Conservation (phyloP, 2,888 invertebrate genomes). For the Biston stratarius region DNA sequence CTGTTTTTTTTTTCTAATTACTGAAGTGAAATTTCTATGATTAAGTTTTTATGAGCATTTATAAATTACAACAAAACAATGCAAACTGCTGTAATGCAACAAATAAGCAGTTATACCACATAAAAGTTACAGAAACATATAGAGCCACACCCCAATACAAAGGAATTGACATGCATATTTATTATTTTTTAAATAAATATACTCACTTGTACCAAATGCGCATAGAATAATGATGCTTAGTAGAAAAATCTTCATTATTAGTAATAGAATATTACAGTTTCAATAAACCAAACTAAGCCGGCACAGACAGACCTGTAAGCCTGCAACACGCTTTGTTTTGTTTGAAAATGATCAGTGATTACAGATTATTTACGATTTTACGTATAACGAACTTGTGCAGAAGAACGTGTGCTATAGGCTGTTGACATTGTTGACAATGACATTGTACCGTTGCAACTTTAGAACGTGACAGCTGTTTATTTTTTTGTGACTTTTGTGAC, state of each 20-base stretch:
- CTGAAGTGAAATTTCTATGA: neutral
- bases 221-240: constrained; percentile 28
- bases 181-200: constrained; percentile 1
- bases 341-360: neutral
- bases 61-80: neutral
- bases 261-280: neutral
- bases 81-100: constrained; percentile 20
- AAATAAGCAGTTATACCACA: constrained; percentile 25
- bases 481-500: too few species aligned
- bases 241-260: constrained; percentile 38
- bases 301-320: neutral
- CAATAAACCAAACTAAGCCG: neutral
- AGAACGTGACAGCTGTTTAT: too few species aligned
- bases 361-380: too few species aligned
- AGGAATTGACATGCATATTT: neutral
- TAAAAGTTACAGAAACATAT: neutral
- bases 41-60: neutral
- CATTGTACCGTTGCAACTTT: too few species aligned
- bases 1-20: neutral
- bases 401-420: too few species aligned
- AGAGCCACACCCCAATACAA: constrained; percentile 39
- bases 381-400: too few species aligned
- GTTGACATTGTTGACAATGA: too few species aligned
- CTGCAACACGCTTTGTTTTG: neutral
- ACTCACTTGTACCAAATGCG: constrained; percentile 36